Evolutionary conservation across 2,113 vertebrate genomes (phyloP).

Genomic region (Herpetotheres cachinnans): DNA sequence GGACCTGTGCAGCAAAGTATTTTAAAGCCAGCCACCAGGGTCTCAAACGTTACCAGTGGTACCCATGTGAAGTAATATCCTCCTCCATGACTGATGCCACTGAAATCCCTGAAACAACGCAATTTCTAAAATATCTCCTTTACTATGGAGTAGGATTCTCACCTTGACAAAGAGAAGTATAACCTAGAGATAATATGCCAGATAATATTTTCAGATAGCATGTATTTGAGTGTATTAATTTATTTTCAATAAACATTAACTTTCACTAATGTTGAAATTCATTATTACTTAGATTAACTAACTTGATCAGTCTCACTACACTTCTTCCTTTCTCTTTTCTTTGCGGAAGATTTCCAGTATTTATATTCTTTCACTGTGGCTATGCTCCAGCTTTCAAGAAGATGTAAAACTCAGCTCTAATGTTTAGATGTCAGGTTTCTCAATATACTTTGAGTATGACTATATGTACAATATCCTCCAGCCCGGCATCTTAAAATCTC

Average conservation of each 20-base stretch:
- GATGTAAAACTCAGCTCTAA: not conserved
- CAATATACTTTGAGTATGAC: not conserved
- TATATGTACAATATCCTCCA: not conserved
- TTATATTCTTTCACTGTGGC: not conserved
- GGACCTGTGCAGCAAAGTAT: not conserved
- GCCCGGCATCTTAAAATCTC: not conserved
- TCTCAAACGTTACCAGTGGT: not conserved
- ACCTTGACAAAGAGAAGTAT: not conserved
- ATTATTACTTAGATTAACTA: not conserved
- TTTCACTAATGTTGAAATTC: not conserved
- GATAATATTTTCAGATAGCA: not conserved
- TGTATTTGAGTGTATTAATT: not conserved
- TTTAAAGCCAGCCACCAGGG: not conserved
- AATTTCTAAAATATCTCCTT: not conserved
- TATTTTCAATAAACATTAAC: not conserved
- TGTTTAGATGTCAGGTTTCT: not conserved
- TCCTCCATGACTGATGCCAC: fast-evolving
- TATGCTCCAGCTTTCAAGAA: not conserved
- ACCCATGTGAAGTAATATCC: not conserved
- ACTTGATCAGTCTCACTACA: not conserved
- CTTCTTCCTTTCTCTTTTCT: not conserved
- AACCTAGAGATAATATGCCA: not conserved
- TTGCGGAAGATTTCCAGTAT: not conserved
- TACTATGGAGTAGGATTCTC: not conserved
- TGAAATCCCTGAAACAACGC: not conserved